A percentile compares a stretch with the other conserved stretches of the same genome.
Conservation (phyloP, 2,797 vertebrate species). For the Pangasius djambal region DNA sequence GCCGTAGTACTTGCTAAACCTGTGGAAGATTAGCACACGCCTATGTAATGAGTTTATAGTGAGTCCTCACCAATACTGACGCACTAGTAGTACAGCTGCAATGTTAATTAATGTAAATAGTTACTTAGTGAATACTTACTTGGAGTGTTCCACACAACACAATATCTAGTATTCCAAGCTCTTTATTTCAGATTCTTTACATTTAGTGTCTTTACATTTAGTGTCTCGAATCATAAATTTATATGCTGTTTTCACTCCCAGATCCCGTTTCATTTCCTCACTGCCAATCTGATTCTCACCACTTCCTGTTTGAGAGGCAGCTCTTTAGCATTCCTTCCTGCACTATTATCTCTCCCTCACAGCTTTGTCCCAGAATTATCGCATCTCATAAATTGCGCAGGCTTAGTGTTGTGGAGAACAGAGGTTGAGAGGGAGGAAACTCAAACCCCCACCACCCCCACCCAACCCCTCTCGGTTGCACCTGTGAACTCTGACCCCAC, state of each 20-base stretch:
- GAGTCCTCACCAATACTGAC: background rate
- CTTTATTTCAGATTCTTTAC: background rate
- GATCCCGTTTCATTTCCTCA: background rate
- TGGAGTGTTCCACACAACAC: too few relatives aligned
- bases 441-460: background rate
- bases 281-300: conserved; percentile 23
- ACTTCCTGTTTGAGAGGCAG: conserved; percentile 36
- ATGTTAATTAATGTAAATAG: background rate
- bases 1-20: background rate
- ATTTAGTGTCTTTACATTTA: background rate
- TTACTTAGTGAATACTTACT: too few relatives aligned
- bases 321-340: conserved; percentile 32
- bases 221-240: background rate
- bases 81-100: background rate
- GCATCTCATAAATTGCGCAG: conserved; percentile 3
- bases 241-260: background rate
- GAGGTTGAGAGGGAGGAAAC: background rate
- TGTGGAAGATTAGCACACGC: background rate
- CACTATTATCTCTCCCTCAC: conserved; percentile 2
- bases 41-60: background rate
- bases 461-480: conserved; percentile 22
- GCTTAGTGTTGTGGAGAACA: background rate
- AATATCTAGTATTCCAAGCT: too few relatives aligned
- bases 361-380: conserved; percentile 21
- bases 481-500: conserved; percentile 55